These are phyloP conservation scores for Eupsilia transversa DNA, from an alignment of 2,888 invertebrate genomes.

Conservation along the genomic window DNA sequence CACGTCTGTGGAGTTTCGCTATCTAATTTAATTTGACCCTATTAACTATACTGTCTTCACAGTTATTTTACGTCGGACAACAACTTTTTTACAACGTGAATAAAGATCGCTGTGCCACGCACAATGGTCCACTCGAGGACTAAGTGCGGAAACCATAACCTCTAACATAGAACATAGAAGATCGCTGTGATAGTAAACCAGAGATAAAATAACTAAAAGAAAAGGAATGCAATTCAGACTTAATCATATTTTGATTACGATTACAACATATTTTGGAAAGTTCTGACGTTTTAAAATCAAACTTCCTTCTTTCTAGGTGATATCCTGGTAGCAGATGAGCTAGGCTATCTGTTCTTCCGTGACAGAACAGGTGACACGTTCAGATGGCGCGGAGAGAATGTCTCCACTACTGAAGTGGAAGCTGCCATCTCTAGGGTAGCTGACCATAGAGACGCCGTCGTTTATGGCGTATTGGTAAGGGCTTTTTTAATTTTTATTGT, in stretches of 20 bases:
- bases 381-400: constrained; percentile 99
- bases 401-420: constrained; percentile 99
- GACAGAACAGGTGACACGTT: constrained; percentile 99
- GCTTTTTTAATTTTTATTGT: too few species aligned
- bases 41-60: too few species aligned
- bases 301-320: constrained; percentile 91
- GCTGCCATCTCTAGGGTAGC: constrained; percentile 96
- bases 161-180: too few species aligned
- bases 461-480: constrained; percentile 94
- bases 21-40: too few species aligned
- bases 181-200: neutral
- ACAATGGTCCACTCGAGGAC: too few species aligned
- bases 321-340: constrained; percentile 96
- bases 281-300: neutral
- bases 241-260: neutral
- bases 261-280: neutral
- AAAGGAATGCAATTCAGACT: neutral
- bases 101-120: too few species aligned
- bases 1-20: too few species aligned
- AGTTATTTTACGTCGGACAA: too few species aligned
- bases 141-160: too few species aligned
- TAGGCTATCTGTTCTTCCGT: constrained; percentile 98
- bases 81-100: too few species aligned
- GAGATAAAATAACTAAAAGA: neutral
- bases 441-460: constrained; percentile 96